Percentiles rank a stretch among this genome's conserved stretches.
phyloP scores from a whole-genome alignment of 2,888 invertebrate genomes.

The Osmoderma eremita region DNA sequence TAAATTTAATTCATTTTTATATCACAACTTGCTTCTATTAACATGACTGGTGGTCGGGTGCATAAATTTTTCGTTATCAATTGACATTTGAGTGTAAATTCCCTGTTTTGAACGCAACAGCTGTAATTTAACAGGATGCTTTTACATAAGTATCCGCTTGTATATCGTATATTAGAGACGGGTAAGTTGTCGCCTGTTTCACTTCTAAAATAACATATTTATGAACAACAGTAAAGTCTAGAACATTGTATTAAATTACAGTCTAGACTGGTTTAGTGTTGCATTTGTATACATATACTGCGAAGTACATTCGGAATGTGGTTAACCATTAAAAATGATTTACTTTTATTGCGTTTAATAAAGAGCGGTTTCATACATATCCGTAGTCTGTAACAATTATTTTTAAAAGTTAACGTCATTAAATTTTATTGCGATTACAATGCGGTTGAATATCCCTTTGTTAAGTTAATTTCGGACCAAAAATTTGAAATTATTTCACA shows the following conservation, averaged over 20 bases:
- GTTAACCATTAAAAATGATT: slow-evolving; percentile 33
- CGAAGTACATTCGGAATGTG: slow-evolving; percentile 19
- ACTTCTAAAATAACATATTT: slow-evolving; percentile 19
- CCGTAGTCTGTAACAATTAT: not conserved
- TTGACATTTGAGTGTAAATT: slow-evolving; percentile 11
- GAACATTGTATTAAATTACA: slow-evolving; percentile 28
- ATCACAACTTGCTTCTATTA: no score
- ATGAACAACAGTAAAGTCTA: slow-evolving; percentile 21
- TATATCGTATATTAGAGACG: not conserved
- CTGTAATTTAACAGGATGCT: not conserved
- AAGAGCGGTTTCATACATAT: slow-evolving; percentile 10
- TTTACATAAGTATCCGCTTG: slow-evolving; percentile 2
- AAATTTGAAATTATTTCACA: no score
- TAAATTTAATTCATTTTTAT: no score
- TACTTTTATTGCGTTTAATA: slow-evolving; percentile 20
- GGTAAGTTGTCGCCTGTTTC: slow-evolving; percentile 1
- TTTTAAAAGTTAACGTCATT: not conserved
- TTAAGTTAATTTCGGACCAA: no score
- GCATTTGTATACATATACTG: slow-evolving; percentile 6
- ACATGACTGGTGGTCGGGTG: not conserved
- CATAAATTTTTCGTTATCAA: slow-evolving; percentile 17
- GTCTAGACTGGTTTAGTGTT: slow-evolving; percentile 32
- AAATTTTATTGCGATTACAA: not conserved
- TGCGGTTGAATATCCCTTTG: no score
- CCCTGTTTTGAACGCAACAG: slow-evolving; percentile 1